Evolutionary conservation across 64 coral and sea anemone species (phyloP), one percentile per base, ranked within the genome.

Genomic region (Pocillopora verrucosa): DNA sequence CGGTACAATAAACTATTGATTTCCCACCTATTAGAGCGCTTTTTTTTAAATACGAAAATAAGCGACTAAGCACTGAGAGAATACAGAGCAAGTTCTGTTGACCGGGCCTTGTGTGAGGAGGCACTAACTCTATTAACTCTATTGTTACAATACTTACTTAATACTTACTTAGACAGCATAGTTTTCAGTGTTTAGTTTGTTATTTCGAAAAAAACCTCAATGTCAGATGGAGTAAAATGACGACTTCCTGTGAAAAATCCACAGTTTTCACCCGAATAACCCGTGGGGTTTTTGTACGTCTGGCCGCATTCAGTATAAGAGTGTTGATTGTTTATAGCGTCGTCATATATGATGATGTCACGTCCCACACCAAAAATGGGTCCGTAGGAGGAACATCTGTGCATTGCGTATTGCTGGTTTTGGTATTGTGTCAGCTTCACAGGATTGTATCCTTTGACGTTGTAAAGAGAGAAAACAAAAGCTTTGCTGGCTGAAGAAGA

Each of bases 181-280:
- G 61, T 17, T 17, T 70, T n/a, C 20, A 24, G 25, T 24, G 1
- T 70, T 70, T 26, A n/a, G n/a, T n/a, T n/a, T n/a, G n/a, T n/a
- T n/a, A n/a, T n/a, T n/a, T n/a, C n/a, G n/a, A n/a, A n/a, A n/a
- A 86, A 86, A 1, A 86, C 83, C 56, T 86, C 83, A 20, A 86
- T 57, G 38, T 86, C 83, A 56, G 51, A 72, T 16, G 83, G 83
- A 51, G 64, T 67, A 20, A 82, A 59, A 11, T 51, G 30, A 65
- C 5, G 11, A n/a, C n/a, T 36, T 16, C 83, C 65, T 0, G 65
- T 65, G 17, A 72, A 58, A 65, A 84, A 70, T 9, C 10, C 10
- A 30, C 67, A 70, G 20, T 24, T 20, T 11, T 4, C 4, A 5
- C 20, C 20, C 56, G 20, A n/a, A 35, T 86, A 73, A 9, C 83